Evolutionary conservation across 2,797 vertebrate genomes (phyloP).

Genomic region (Pelodytes ibericus): DNA sequence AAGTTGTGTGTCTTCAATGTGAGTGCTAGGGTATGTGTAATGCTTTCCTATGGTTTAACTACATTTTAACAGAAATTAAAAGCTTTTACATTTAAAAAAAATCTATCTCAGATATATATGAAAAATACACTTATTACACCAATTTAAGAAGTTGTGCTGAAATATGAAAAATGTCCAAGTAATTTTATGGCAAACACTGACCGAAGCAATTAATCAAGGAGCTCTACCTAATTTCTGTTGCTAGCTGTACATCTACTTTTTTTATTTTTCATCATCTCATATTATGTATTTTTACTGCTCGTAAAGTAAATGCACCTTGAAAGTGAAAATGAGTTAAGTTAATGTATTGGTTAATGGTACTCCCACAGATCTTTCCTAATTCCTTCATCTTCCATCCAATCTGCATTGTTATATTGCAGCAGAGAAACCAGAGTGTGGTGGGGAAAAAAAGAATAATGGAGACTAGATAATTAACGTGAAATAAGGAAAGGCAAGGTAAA

Average conservation of each 20-base stretch:
- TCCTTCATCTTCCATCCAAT: constrained; percentile 52
- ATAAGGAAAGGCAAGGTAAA: constrained; percentile 55
- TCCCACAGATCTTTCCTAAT: constrained; percentile 52
- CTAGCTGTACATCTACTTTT: constrained; percentile 1
- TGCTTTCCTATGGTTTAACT: no score
- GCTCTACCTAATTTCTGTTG: constrained; percentile 4
- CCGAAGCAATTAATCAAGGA: no score
- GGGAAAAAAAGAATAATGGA: constrained; percentile 49
- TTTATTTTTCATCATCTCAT: constrained; percentile 30
- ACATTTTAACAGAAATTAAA: no score
- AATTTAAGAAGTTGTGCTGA: no score
- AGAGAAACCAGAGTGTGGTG: constrained; percentile 45
- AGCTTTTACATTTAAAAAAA: no score
- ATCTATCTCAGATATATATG: no score
- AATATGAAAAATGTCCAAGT: no score
- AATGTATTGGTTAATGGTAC: constrained; percentile 56
- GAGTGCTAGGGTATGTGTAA: no score
- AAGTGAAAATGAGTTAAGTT: constrained; percentile 54
- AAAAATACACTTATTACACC: no score
- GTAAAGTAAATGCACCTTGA: constrained; percentile 55
- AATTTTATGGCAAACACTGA: no score
- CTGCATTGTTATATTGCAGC: constrained; percentile 51
- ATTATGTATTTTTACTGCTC: constrained; percentile 25
- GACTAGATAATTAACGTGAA: constrained; percentile 55
- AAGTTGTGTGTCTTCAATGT: no score